Base-by-base conservation (phyloP, 2,113 vertebrate species). In the Dermatemys mawii region DNA sequence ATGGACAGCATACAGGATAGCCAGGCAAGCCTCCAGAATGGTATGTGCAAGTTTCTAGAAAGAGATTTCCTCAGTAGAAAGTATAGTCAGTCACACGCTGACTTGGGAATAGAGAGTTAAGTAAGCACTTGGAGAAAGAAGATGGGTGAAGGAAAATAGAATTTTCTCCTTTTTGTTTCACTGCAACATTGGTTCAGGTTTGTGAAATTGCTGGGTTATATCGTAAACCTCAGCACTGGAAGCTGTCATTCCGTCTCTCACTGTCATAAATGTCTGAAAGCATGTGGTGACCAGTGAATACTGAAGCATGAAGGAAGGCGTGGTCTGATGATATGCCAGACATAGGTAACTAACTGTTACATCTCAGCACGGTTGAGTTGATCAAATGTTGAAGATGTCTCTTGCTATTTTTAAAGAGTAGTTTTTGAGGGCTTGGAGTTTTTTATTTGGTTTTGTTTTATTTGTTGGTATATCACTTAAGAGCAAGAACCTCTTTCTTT, bases 11-110 rank as follows among this genome's bases (percentile, higher is more conserved):
- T 99, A 99, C 97, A 98, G 99, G 81, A 99, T 99, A 60, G 99
- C 99, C 90, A 98, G 99, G 16, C 99, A 99, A 95, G 99, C 99
- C n/a, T 99, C 99, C 4, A 98, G 99, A 86, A 99, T 99, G 99
- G 99, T 99, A 93, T 41, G 98, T 93, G 29, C 27, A 63, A 55
- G 78, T 80, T 75, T 53, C 26, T 14, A n/a, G 2, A 46, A 48
- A 5, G 22, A 38, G 60, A 54, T 76, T 38, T 4, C 70, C 7
- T 49, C 26, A 1, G 86, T 88, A 14, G 35, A 27, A 94, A 29
- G 57, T 8, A 5, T 63, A 5, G 27, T 13, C 38, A 29, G 14
- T 22, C 75, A 27, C 87, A 87, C 13, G 89, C 54, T 79, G 60
- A 87, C 60, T 12, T 87, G 26, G 5, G 49, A 50, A 49, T 81